Conservation (phyloP, 2,797 vertebrate species). For the Natrix natrix region DNA sequence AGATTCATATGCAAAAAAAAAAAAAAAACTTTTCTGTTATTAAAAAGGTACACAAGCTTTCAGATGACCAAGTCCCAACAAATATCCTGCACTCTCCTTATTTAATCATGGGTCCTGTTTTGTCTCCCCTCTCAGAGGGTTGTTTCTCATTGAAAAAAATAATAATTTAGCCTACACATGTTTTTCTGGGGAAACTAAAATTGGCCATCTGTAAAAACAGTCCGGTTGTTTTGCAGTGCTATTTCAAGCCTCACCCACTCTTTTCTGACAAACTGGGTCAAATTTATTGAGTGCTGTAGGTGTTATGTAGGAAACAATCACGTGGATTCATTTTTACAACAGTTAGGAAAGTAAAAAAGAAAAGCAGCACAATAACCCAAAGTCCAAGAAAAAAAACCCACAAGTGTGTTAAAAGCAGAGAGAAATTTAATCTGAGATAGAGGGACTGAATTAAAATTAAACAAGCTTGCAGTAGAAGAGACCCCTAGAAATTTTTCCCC, state of each 20-base stretch:
- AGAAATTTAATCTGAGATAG: neutral
- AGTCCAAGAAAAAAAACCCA: neutral
- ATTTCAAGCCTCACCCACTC: neutral
- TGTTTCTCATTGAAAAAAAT: neutral
- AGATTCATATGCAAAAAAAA: neutral
- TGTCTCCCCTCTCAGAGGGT: neutral
- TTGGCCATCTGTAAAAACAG: neutral
- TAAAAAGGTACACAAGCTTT: neutral
- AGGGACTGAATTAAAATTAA: neutral
- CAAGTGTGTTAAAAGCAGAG: neutral
- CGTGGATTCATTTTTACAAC: neutral
- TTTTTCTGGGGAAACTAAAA: neutral
- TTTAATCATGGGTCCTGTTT: neutral
- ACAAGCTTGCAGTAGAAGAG: neutral
- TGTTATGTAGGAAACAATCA: neutral
- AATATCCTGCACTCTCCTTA: neutral
- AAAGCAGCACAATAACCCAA: neutral
- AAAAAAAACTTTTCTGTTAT: neutral
- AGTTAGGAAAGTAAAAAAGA: neutral
- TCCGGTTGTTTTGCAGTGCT: neutral
- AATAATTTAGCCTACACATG: neutral
- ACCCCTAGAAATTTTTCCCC: neutral
- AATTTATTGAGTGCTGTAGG: neutral
- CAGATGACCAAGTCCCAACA: neutral
- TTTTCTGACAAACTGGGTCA: neutral